A percentile compares a stretch with the other conserved stretches of the same genome.
Evolutionary conservation across 2,113 vertebrate species (phyloP).

Genomic region (Alouatta palliata): DNA sequence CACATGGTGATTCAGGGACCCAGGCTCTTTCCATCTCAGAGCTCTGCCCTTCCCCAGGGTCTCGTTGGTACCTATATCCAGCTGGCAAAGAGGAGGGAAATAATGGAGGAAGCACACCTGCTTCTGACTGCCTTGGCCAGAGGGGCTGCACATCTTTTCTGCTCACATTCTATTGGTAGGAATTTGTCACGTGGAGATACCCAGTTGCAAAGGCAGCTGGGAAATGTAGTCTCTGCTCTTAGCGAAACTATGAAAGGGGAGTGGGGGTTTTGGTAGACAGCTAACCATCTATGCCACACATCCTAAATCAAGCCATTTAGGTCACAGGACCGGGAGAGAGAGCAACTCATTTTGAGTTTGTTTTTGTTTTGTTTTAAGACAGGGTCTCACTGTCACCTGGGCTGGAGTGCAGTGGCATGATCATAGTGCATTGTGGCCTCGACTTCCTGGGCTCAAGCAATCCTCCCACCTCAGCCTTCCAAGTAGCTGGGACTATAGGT

Average conservation of each 20-base stretch:
- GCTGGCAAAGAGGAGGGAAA: background rate
- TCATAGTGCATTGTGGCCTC: no score
- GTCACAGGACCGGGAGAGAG: background rate
- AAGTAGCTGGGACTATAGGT: no score
- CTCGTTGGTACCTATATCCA: background rate
- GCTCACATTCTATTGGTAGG: background rate
- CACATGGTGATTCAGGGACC: background rate
- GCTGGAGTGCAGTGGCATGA: no score
- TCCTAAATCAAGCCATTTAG: background rate
- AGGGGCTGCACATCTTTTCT: rapidly evolving
- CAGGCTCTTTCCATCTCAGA: background rate
- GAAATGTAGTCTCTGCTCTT: slow-evolving; percentile 10
- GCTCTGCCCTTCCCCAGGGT: background rate
- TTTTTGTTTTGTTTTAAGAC: background rate
- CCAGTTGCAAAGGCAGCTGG: background rate
- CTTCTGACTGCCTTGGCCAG: background rate
- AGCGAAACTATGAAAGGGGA: background rate
- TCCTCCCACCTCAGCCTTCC: no score
- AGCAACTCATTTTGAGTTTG: background rate
- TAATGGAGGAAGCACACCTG: background rate
- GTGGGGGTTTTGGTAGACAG: background rate
- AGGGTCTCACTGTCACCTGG: no score
- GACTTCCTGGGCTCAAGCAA: no score
- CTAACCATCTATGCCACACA: background rate
- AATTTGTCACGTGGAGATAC: background rate